phyloP scores from a whole-genome alignment of 2,888 invertebrate genomes.

The Nemotelus pantherinus region DNA sequence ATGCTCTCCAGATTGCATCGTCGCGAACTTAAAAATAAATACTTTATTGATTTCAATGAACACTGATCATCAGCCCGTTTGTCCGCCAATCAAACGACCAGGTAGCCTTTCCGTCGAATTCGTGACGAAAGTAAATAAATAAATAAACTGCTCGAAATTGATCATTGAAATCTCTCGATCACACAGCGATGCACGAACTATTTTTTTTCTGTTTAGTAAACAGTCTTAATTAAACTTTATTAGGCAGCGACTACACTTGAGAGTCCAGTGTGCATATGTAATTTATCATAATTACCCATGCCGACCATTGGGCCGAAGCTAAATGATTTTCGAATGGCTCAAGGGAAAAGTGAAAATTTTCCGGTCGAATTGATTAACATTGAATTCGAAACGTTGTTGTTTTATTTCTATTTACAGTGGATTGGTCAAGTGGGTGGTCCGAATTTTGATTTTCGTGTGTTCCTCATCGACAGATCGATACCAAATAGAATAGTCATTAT shows the following conservation, averaged over 20 bases:
- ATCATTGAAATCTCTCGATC: neutral
- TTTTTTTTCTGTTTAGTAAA: neutral
- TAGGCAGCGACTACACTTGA: neutral
- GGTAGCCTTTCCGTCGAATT: neutral
- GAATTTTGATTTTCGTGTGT: too few relatives aligned
- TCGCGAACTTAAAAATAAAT: neutral
- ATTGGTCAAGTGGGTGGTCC: conserved; percentile 1
- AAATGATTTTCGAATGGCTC: neutral
- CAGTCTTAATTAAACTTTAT: conserved; percentile 25
- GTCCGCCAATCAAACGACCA: too few relatives aligned
- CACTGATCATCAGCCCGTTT: too few relatives aligned
- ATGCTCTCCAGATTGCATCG: neutral
- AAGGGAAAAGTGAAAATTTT: conserved; percentile 16
- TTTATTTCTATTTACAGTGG: too few relatives aligned
- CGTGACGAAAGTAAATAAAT: neutral
- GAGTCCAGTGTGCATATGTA: neutral
- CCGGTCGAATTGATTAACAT: conserved; percentile 1
- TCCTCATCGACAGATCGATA: too few relatives aligned
- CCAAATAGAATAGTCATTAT: too few relatives aligned
- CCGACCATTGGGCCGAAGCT: neutral
- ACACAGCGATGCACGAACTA: neutral
- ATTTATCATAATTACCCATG: conserved; percentile 24
- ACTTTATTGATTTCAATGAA: neutral
- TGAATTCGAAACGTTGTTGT: neutral
- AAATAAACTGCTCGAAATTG: neutral